Evolutionary conservation across 2,888 invertebrate genomes (phyloP).

Genomic region (Meandrusa payeni): DNA sequence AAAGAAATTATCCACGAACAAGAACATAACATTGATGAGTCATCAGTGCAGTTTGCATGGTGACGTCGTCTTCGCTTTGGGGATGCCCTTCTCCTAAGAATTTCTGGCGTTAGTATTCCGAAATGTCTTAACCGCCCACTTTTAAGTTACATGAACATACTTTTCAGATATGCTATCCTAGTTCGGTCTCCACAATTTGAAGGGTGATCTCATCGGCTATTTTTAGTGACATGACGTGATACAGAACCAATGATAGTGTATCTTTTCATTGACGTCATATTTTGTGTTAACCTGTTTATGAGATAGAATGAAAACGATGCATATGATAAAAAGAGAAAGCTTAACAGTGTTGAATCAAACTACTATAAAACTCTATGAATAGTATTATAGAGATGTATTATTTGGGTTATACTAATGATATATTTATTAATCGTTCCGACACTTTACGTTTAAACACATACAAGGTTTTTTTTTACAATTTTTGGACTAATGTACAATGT

Average conservation of each 20-base stretch:
- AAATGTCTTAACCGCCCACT: slow-evolving; percentile 58
- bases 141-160: slow-evolving; percentile 39
- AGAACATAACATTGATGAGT: slow-evolving; percentile 74
- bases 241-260: slow-evolving; percentile 54
- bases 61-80: slow-evolving; percentile 68
- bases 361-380: too few species aligned
- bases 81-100: slow-evolving; percentile 75
- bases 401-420: too few species aligned
- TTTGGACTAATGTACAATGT: too few species aligned
- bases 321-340: slow-evolving; percentile 5
- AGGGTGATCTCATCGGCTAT: slow-evolving; percentile 69
- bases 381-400: too few species aligned
- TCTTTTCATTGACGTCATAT: slow-evolving; percentile 49
- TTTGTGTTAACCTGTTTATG: slow-evolving; percentile 21
- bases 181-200: slow-evolving; percentile 47
- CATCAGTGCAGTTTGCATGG: slow-evolving; percentile 60
- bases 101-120: slow-evolving; percentile 39
- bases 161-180: slow-evolving; percentile 44
- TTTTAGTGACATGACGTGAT: slow-evolving; percentile 63
- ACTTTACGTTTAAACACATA: too few species aligned
- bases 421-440: too few species aligned
- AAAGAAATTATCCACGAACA: slow-evolving; percentile 54
- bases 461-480: too few species aligned
- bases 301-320: slow-evolving; percentile 21
- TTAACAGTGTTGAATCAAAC: too few species aligned